These are phyloP conservation scores for Teleogryllus occipitalis DNA, from an alignment of 1,140 invertebrate genomes.

Conservation along the genomic window DNA sequence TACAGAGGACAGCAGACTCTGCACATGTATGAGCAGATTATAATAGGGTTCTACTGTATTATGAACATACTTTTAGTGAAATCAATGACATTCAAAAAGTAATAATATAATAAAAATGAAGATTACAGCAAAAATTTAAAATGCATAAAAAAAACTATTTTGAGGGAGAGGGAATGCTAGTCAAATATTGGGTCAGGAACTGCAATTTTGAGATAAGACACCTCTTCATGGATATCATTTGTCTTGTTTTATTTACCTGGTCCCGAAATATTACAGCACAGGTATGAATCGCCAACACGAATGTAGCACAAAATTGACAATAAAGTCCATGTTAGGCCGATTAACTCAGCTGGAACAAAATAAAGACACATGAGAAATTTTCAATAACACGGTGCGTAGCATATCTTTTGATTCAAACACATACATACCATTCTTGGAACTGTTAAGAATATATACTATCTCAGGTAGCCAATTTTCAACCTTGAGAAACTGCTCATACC, in stretches of 20 bases:
- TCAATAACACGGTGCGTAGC: neutral
- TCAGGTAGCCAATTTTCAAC: neutral
- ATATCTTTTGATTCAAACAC: neutral
- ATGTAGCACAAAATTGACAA: neutral
- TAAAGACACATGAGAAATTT: neutral
- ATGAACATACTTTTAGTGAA: too few species aligned
- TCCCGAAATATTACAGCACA: neutral
- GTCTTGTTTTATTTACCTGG: neutral
- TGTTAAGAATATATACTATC: neutral
- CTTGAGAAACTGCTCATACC: neutral
- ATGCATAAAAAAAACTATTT: too few species aligned
- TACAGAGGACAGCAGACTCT: too few species aligned
- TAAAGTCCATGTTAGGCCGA: neutral
- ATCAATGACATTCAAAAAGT: too few species aligned
- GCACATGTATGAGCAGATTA: too few species aligned
- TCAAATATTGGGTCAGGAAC: too few species aligned
- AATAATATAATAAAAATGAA: too few species aligned
- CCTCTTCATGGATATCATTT: too few species aligned
- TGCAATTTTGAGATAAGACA: too few species aligned
- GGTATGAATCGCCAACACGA: neutral
- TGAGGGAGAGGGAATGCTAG: too few species aligned
- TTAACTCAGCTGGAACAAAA: neutral
- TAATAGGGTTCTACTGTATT: too few species aligned
- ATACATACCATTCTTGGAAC: neutral
- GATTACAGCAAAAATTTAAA: too few species aligned